Evolutionary conservation across 2,113 vertebrate genomes (phyloP), one percentile per base, ranked within the genome.

Genomic region (Rhizomys pruinosus): DNA sequence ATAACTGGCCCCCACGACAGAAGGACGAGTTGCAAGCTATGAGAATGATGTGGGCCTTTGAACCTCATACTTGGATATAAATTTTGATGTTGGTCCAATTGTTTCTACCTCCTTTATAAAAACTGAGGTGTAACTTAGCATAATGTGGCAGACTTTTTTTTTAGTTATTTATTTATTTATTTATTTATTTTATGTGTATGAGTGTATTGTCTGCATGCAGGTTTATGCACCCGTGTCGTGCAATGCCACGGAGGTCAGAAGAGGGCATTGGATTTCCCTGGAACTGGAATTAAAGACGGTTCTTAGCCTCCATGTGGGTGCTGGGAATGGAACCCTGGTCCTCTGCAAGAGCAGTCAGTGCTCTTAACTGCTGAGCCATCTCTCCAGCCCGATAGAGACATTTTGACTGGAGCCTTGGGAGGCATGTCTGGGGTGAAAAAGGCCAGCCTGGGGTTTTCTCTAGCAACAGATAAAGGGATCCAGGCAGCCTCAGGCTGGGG

Each of bases 1-100:
- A 96, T 96, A 96, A 97, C 2, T 57, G 74, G 74, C 95, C 77
- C 93, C 96, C 32, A 22, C 95, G 91, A 96, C 86, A 94, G 96
- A 97, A 94, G 95, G 95, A 59, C n/a, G 96, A 90, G 94, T 81
- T 69, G 66, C 92, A 63, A 95, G 91, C 63, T 10, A 10, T 47
- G 42, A 84, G 87, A 97, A 94, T 59, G 39, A 42, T 63, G 79
- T 74, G 42, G 77, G 59, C 68, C 25, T 95, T 96, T 77, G 64
- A 84, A 82, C 95, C 59, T n/a, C 6, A 66, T 42, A 25, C 34
- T 87, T 69, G 73, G 22, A 76, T 59, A 78, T 91, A 66, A 61
- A 88, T 74, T 78, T 84, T 88, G 84, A 96, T 96, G 47, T 4
- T 25, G 22, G 27, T 1, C 34, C 78, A 84, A n/a, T 16, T 29